phyloP scores from a whole-genome alignment of 2,797 vertebrate species.

The Enteromius unitaeniatus region DNA sequence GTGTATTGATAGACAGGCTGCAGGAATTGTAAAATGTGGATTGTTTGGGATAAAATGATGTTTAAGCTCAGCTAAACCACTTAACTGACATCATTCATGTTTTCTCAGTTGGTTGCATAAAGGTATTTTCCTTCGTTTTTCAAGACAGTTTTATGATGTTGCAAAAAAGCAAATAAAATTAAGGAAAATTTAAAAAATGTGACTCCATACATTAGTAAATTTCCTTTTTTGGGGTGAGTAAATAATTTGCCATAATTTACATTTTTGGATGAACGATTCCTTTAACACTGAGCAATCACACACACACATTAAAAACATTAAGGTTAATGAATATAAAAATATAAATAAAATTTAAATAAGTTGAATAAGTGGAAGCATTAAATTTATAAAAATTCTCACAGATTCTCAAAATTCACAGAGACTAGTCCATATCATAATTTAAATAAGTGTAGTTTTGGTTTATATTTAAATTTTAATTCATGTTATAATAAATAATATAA shows the following conservation, averaged over 20 bases:
- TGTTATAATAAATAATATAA: not conserved
- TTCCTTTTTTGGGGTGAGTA: too few species aligned
- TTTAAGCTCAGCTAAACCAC: constrained; percentile 1
- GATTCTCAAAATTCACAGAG: not conserved
- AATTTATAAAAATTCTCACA: not conserved
- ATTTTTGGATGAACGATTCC: too few species aligned
- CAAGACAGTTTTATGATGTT: not conserved
- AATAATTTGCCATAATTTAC: too few species aligned
- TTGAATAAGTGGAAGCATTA: not conserved
- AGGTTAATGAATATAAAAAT: too few species aligned
- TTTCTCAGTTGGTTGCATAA: not conserved
- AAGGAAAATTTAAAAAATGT: too few species aligned
- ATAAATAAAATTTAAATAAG: not conserved
- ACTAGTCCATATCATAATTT: not conserved
- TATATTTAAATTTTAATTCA: not conserved
- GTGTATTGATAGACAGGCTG: not conserved
- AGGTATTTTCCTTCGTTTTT: not conserved
- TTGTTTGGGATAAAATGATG: not conserved
- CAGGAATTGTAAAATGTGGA: not conserved
- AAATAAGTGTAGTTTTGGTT: not conserved
- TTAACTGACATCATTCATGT: not conserved
- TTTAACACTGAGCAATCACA: too few species aligned
- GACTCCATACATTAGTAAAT: too few species aligned
- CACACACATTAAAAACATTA: too few species aligned
- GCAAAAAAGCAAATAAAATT: not conserved